These are phyloP conservation scores for Parauchenoglanis punctatus DNA, from an alignment of 2,797 vertebrate genomes.

Conservation along the genomic window DNA sequence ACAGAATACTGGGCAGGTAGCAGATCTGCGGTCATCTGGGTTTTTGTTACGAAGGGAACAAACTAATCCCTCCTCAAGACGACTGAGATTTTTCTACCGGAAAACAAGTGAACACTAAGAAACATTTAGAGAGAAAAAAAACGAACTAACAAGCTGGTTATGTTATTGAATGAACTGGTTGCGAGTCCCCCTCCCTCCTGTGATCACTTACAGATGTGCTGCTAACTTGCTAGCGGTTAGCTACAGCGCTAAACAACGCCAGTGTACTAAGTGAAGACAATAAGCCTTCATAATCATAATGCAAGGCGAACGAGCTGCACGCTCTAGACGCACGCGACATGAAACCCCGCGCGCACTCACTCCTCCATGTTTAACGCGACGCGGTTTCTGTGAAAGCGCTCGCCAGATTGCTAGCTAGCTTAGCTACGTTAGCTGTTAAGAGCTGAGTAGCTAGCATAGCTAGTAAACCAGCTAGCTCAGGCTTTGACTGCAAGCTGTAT, in stretches of 20 bases:
- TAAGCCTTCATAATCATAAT: neutral
- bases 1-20: neutral
- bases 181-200: slow-evolving; percentile 58
- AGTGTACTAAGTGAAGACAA: neutral
- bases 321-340: neutral
- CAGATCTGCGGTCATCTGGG: slow-evolving; percentile 15
- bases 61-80: neutral
- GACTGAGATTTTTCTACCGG: neutral
- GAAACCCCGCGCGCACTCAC: neutral
- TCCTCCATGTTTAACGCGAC: neutral
- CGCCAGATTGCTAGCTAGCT: slow-evolving; percentile 30
- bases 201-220: slow-evolving; percentile 81
- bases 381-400: neutral
- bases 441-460: slow-evolving; percentile 63
- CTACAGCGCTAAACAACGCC: slow-evolving; percentile 33
- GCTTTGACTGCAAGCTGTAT: slow-evolving; percentile 76
- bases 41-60: neutral
- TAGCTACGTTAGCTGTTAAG: slow-evolving; percentile 54
- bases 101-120: neutral
- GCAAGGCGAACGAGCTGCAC: neutral
- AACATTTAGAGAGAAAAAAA: neutral
- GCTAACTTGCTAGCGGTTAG: slow-evolving; percentile 55
- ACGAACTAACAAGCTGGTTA: neutral
- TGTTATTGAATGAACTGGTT: slow-evolving; percentile 42
- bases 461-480: slow-evolving; percentile 72